Base-by-base conservation (phyloP, 35 echinoderm and acorn worm species). In the Strongylocentrotus purpuratus region DNA sequence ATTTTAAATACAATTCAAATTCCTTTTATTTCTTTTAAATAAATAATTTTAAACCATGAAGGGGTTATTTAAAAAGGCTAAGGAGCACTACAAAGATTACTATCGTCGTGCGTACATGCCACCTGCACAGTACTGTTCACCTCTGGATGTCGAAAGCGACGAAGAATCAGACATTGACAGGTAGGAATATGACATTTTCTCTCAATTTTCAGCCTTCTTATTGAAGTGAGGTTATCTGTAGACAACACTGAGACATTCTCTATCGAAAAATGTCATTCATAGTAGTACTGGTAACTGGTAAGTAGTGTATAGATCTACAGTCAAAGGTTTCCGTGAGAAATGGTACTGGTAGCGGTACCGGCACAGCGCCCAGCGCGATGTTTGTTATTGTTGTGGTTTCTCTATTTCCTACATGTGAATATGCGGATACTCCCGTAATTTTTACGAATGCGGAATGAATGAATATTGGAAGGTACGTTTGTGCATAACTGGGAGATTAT, bases 41-140 rank as follows among this genome's bases (percentile, higher is more conserved):
- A 20, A 33, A 45, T 17, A 28, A 89, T n/a, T 18, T 89, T 9
- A 89, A 22, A n/a, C 87, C 32, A 89, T 89, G 87, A 46, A 45
- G 87, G 45, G 45, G 4, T 89, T 89, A 89, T 89, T 89, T 45
- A 89, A 89, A 9, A 89, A 89, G 41, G 11, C 33, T 89, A 89
- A 89, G 87, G 87, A 10, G 33, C 87, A 89, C 33, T 89, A 89
- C 45, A 46, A 89, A 46, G 87, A 89, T 20, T 89, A 45, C 20
- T 89, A 89, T 33, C 87, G 87, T 46, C 87, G 87, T 45, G 87
- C 87, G 7, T 89, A 89, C 9, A 89, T 89, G 87, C 87, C 87
- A 45, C 87, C 33, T 89, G 33, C 87, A 31, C 33, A 13, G 25
- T 33, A 45, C 32, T 89, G 45, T 46, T 33, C 14, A 25, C 87